Evolutionary conservation across 2,113 vertebrate species (phyloP), one percentile per base, ranked within the genome.

Genomic region (Pterocles burchelli): DNA sequence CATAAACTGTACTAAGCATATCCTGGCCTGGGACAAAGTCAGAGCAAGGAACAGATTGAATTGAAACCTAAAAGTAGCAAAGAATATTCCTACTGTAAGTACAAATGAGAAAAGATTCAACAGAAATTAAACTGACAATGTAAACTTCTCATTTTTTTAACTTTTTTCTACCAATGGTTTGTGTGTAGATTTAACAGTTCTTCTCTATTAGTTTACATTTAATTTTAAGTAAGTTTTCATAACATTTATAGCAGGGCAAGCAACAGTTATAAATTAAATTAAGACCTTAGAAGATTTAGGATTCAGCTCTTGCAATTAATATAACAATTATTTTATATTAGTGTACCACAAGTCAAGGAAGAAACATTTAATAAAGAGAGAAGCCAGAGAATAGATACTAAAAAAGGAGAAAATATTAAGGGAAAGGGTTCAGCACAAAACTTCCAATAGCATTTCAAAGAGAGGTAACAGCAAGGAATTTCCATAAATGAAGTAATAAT

Each of bases 1-100:
- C 98, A 55, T 98, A 98, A 86, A 98, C 79, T 0, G 98, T 98
- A 63, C 74, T 95, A 36, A 96, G 94, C 43, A 95, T 34, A 36
- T 98, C 97, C 68, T 96, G 98, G 31, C 85, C 88, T n/a, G 95
- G 25, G 5, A 89, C 41, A 72, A 68, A 81, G 61, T 96, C 96
- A 80, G 97, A 95, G 76, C 25, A 86, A 73, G 95, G 78, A 90
- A 58, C 45, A 43, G 96, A 81, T 7, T 92, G 96, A 59, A 62
- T 85, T 38, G 97, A 88, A 86, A 97, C 94, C 98, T 98, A 74
- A 48, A 97, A 96, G 38, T 34, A 73, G 63, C 55, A 81, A 72
- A 91, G 46, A 89, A 51, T 34, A 89, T 58, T 87, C 61, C 43
- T 94, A 34, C 16, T 76, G 58, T 94, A 74, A 96, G 62, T 71